Evolutionary conservation across 2,797 vertebrate genomes (phyloP), one percentile per base, ranked within the genome.

Genomic region (Loriculus beryllinus): DNA sequence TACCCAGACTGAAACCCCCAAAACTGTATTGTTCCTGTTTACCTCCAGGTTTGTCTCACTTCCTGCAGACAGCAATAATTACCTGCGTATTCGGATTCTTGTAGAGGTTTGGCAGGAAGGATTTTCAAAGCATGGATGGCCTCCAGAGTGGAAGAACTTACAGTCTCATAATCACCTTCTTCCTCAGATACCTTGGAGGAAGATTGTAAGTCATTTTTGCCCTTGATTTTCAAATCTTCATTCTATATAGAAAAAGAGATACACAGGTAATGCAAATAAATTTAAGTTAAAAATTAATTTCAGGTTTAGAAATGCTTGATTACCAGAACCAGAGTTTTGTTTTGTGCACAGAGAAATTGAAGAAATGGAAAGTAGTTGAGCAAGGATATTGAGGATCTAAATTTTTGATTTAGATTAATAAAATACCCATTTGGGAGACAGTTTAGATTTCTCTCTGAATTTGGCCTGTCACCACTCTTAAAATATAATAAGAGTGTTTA

Each of bases 61-160:
- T 88, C 69, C 37, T 10, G 14, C 35, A 79, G 56, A 54, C 22
- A 89, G 35, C 47, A 86, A 71, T 54, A 10, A 2, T 92, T 97
- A 98, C 98, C 98, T 96, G 96, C 97, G 4, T 98, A 98, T 92
- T 97, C 97, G 0, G 97, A 96, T 72, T 98, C 98, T 74, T 96
- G 92, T 25, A 94, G 87, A 33, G 97, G 97, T 69, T 63, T 93
- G 78, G 97, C 94, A 68, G 97, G 97, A 43, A 97, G 91, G 33
- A 97, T 97, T 82, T 84, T 96, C 84, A 95, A 43, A 4, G 89
- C 48, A 3, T 81, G 86, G 33, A 95, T 43, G 2, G 39, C 31
- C 28, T 95, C 71, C 37, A 56, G 51, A 63, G 48, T 17, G 7
- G 63, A 95, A 57, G 92, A 90, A 47, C 8, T 89, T 3, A 97